Evolutionary conservation across 2,888 invertebrate species (phyloP).

Genomic region (Drosophila barbarae): DNA sequence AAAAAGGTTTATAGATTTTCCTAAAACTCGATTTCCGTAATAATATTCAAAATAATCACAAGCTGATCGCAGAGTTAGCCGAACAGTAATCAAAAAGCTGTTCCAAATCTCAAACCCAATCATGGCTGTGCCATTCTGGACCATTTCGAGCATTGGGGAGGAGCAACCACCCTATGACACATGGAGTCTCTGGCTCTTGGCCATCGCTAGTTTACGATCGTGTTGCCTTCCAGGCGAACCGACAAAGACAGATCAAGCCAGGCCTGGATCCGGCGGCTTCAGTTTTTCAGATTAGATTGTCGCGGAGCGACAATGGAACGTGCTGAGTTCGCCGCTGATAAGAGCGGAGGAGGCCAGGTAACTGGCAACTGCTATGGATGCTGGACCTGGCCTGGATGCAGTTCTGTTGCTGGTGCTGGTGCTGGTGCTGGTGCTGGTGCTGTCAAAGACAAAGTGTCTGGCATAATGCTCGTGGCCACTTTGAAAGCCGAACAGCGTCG

Average conservation of each 20-base stretch:
- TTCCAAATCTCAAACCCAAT: background rate
- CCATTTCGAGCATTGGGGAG: background rate
- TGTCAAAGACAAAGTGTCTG: slow-evolving; percentile 73
- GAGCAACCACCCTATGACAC: slow-evolving; percentile 15
- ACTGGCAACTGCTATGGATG: slow-evolving; percentile 7
- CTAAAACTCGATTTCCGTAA: background rate
- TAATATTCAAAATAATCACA: background rate
- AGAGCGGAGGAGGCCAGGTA: slow-evolving; percentile 43
- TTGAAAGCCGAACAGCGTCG: slow-evolving; percentile 65
- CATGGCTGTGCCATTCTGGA: background rate
- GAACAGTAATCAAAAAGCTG: background rate
- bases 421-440: slow-evolving; percentile 41
- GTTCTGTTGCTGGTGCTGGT: slow-evolving; percentile 13
- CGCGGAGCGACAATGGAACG: slow-evolving; percentile 67
- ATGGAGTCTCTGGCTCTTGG: background rate
- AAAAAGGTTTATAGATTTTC: too few relatives aligned
- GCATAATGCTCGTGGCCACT: slow-evolving; percentile 69
- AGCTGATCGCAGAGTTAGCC: background rate
- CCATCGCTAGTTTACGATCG: slow-evolving; percentile 27
- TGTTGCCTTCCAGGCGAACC: slow-evolving; percentile 18
- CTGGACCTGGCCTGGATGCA: slow-evolving; percentile 8
- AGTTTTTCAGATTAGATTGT: slow-evolving; percentile 58
- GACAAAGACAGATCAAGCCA: slow-evolving; percentile 13
- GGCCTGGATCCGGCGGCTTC: slow-evolving; percentile 24
- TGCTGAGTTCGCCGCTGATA: slow-evolving; percentile 65